Evolutionary conservation across 2,888 invertebrate species (phyloP).

Genomic region (Dromius quadrimaculatus): DNA sequence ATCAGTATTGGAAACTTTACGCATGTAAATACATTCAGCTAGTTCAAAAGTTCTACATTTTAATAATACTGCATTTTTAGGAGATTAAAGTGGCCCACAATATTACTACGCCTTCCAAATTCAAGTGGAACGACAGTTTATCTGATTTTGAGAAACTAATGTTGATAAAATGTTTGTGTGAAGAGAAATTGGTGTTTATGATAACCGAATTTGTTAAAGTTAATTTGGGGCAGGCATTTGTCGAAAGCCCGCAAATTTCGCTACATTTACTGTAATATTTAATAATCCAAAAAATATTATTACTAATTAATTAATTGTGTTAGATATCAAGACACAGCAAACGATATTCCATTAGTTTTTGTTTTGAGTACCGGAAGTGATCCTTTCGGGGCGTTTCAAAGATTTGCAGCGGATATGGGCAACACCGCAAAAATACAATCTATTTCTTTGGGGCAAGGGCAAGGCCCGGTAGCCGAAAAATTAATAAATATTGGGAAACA

Average conservation of each 20-base stretch:
- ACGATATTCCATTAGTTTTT: conserved; percentile 84
- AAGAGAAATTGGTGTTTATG: conserved; percentile 85
- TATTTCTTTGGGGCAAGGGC: conserved; percentile 92
- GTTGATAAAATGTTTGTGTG: conserved; percentile 80
- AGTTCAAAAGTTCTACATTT: neutral
- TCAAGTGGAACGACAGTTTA: conserved; percentile 75
- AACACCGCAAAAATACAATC: conserved; percentile 78
- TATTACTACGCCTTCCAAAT: conserved; percentile 61
- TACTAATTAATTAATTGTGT: neutral
- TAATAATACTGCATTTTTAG: conserved; percentile 62
- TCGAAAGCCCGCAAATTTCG: conserved; percentile 84
- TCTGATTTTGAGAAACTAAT: conserved; percentile 84
- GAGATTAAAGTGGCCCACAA: conserved; percentile 70
- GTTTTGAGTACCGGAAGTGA: conserved; percentile 91
- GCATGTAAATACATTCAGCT: conserved; percentile 66
- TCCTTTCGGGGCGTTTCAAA: conserved; percentile 85
- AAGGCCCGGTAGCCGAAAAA: conserved; percentile 88
- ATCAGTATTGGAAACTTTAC: conserved; percentile 73
- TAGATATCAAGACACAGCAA: conserved; percentile 80
- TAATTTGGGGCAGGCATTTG: conserved; percentile 82
- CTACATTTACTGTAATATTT: conserved; percentile 75
- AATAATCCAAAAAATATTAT: neutral
- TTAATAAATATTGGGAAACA: conserved; percentile 79
- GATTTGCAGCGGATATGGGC: conserved; percentile 83
- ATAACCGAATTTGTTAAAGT: conserved; percentile 83